phyloP scores from a whole-genome alignment of 2,797 vertebrate genomes.

The Bucorvus abyssinicus region DNA sequence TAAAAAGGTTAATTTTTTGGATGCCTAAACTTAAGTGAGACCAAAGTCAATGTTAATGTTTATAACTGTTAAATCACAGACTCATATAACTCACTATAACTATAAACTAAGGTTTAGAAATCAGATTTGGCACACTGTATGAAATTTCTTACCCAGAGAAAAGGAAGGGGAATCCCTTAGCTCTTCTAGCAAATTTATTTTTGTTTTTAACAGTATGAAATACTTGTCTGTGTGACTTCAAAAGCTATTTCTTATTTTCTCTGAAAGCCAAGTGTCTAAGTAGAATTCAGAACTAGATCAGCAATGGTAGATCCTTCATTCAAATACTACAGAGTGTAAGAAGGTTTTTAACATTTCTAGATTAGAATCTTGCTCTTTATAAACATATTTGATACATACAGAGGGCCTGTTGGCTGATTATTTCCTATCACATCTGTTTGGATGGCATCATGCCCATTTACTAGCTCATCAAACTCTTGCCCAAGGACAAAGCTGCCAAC shows the following conservation, averaged over 20 bases:
- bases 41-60: background rate
- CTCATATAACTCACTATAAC: background rate
- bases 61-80: background rate
- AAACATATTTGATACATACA: background rate
- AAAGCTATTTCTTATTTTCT: background rate
- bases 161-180: background rate
- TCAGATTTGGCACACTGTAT: background rate
- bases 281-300: background rate
- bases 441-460: slow-evolving; percentile 30
- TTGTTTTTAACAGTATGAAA: background rate
- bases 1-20: background rate
- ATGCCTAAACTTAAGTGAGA: background rate
- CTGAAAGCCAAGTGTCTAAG: background rate
- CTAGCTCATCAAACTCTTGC: slow-evolving; percentile 56
- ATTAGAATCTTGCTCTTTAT: slow-evolving; percentile 2
- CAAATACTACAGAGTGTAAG: background rate
- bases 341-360: background rate
- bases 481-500: slow-evolving; percentile 25
- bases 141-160: background rate
- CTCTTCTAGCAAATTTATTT: background rate
- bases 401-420: slow-evolving; percentile 17
- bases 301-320: background rate
- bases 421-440: slow-evolving; percentile 48
- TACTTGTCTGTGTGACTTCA: background rate
- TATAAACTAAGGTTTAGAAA: background rate